Conservation (phyloP, 2,888 invertebrate species). For the Yponomeuta cagnagella region DNA sequence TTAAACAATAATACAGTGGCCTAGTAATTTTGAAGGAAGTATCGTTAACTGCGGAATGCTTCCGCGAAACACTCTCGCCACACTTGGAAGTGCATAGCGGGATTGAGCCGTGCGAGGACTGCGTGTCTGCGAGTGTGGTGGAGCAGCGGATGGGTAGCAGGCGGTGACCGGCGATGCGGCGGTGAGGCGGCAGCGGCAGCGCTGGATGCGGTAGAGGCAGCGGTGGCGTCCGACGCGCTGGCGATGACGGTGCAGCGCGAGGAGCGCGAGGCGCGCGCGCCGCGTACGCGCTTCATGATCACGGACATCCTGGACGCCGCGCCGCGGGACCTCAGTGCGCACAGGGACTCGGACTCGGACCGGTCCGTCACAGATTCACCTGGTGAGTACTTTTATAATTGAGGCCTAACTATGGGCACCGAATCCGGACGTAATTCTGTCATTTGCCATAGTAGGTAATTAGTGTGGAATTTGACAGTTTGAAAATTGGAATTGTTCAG, state of each 20-base stretch:
- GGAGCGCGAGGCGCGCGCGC: constrained; percentile 83
- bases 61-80: constrained; percentile 2
- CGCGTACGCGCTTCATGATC: constrained; percentile 91
- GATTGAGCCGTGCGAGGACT: neutral
- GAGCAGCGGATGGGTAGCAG: constrained; percentile 6
- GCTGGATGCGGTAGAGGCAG: constrained; percentile 30
- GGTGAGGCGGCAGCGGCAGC: constrained; percentile 42
- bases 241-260: constrained; percentile 78
- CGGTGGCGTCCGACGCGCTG: constrained; percentile 68
- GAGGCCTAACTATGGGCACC: constrained; percentile 16
- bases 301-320: constrained; percentile 86
- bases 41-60: constrained; percentile 7
- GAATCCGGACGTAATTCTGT: no score
- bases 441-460: no score
- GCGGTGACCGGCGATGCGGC: constrained; percentile 42
- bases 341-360: constrained; percentile 73
- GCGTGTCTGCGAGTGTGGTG: constrained; percentile 18
- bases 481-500: no score
- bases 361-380: constrained; percentile 76
- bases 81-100: neutral
- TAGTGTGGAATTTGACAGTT: no score
- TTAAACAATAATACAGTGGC: constrained; percentile 3
- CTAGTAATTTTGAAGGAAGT: constrained; percentile 9
- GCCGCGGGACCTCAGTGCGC: constrained; percentile 74
- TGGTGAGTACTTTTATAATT: constrained; percentile 39